Percentiles rank a stretch among this genome's conserved stretches.
These are phyloP conservation scores for Micrasema minimum DNA, from an alignment of 1,140 invertebrate genomes.

Conservation along the genomic window DNA sequence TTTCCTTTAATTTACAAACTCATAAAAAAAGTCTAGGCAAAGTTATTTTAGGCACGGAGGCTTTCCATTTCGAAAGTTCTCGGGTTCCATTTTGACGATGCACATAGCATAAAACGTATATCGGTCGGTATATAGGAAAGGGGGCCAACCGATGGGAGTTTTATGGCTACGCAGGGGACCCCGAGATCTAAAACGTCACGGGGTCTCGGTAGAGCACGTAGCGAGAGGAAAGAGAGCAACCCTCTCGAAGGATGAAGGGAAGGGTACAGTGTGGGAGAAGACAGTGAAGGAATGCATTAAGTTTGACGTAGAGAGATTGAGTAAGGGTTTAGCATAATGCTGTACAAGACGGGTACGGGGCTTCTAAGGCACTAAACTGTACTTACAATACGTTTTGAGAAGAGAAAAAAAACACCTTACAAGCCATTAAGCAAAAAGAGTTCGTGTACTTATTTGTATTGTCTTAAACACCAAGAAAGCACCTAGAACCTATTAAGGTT, in stretches of 20 bases:
- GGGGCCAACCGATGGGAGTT: not conserved
- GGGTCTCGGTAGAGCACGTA: not conserved
- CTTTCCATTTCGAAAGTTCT: not conserved
- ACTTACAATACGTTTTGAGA: not conserved
- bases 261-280: not conserved
- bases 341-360: not conserved
- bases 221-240: not conserved
- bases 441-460: too few species aligned
- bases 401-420: not conserved
- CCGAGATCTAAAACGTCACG: not conserved
- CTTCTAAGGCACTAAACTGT: not conserved
- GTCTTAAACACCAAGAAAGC: too few species aligned
- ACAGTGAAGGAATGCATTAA: conserved; percentile 5
- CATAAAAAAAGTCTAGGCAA: too few species aligned
- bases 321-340: not conserved
- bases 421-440: too few species aligned
- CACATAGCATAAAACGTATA: not conserved
- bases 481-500: too few species aligned
- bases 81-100: not conserved
- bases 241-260: not conserved
- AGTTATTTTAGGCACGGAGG: not conserved
- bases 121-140: not conserved
- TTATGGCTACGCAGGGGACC: conserved; percentile 14
- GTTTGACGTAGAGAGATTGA: conserved; percentile 1
- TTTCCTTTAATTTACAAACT: too few species aligned